A percentile compares a stretch with the other conserved stretches of the same genome.
Evolutionary conservation across 2,113 vertebrate genomes (phyloP).

Genomic region (Amphilophus citrinellus): DNA sequence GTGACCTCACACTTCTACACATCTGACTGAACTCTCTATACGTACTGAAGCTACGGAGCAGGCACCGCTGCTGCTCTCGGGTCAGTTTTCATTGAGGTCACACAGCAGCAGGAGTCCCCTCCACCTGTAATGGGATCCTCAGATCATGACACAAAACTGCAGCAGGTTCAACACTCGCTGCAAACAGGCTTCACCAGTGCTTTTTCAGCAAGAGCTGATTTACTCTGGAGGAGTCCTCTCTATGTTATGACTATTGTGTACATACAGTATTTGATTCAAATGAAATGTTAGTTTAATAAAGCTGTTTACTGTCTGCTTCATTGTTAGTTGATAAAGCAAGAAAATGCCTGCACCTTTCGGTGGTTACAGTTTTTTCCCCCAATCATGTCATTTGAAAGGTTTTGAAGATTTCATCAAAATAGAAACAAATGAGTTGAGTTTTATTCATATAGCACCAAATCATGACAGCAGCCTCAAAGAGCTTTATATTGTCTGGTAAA

Average conservation of each 20-base stretch:
- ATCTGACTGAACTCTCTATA: background rate
- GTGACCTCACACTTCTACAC: background rate
- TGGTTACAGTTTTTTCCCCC: background rate
- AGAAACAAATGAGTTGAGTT: background rate
- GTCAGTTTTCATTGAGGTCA: slow-evolving; percentile 29
- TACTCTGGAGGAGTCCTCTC: background rate
- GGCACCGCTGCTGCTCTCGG: background rate
- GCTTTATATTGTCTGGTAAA: too few species aligned
- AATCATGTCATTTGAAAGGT: background rate
- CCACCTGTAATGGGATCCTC: slow-evolving; percentile 49
- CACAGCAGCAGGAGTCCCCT: slow-evolving; percentile 2
- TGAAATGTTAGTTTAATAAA: background rate
- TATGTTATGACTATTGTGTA: background rate
- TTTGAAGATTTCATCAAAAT: background rate
- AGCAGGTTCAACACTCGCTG: background rate
- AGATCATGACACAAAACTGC: slow-evolving; percentile 11
- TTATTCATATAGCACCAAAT: too few species aligned
- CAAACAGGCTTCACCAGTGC: background rate
- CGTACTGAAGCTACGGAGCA: background rate
- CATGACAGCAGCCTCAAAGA: too few species aligned
- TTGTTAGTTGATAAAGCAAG: background rate
- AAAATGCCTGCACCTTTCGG: background rate
- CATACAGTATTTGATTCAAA: background rate
- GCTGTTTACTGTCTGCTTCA: background rate
- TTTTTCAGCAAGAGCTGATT: slow-evolving; percentile 20